Conservation (phyloP, 2,113 vertebrate genomes). For the Alouatta palliata region DNA sequence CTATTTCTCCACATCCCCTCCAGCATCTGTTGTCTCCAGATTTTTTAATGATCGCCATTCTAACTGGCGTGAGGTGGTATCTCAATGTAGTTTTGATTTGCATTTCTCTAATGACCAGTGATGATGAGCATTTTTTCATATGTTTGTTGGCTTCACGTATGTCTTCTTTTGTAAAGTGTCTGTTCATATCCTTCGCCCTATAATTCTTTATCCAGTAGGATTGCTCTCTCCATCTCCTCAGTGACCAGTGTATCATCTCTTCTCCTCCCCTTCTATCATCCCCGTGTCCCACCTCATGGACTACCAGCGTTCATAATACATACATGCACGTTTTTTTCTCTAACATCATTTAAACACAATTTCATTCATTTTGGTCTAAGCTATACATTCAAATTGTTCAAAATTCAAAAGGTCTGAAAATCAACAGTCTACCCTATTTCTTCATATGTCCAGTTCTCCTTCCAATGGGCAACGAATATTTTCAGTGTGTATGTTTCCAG, state of each 20-base stretch:
- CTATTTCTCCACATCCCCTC: too few relatives aligned
- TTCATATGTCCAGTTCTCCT: neutral
- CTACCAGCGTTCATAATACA: neutral
- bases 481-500: neutral
- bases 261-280: neutral
- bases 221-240: neutral
- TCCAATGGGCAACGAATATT: neutral
- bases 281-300: neutral
- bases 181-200: too few relatives aligned
- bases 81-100: too few relatives aligned
- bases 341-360: neutral
- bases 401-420: slow-evolving; percentile 6
- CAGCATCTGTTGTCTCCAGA: too few relatives aligned
- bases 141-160: too few relatives aligned
- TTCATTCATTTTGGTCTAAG: neutral
- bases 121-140: too few relatives aligned
- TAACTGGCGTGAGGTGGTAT: too few relatives aligned
- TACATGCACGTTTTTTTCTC: neutral
- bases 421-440: neutral
- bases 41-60: too few relatives aligned
- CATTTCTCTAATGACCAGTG: too few relatives aligned
- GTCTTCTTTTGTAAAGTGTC: too few relatives aligned
- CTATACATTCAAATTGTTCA: neutral
- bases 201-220: neutral
- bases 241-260: neutral